Evolutionary conservation across 2,888 invertebrate species (phyloP).

Genomic region (Andrena bicolor): DNA sequence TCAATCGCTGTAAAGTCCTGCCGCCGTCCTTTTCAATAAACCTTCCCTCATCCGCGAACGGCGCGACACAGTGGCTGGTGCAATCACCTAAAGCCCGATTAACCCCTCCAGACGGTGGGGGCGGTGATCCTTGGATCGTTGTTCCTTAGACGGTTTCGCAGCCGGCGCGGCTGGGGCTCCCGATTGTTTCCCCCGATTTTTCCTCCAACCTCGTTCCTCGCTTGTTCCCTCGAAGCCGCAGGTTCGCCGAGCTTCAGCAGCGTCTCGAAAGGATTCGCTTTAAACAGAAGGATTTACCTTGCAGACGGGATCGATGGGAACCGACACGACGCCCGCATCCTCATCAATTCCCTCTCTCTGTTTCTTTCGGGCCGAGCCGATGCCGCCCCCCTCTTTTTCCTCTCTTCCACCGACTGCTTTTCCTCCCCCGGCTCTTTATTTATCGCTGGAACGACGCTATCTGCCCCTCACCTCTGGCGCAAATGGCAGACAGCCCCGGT

Average conservation of each 20-base stretch:
- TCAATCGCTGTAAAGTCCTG: conserved; percentile 47
- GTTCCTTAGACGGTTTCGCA: not conserved
- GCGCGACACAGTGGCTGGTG: conserved; percentile 48
- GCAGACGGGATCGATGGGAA: conserved; percentile 56
- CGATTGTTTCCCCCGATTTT: conserved; percentile 23
- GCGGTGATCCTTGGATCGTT: conserved; percentile 9
- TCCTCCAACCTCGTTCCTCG: not conserved
- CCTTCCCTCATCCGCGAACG: conserved; percentile 53
- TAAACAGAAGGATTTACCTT: conserved; percentile 72
- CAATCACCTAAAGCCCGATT: conserved; percentile 44
- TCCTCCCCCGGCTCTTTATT: conserved; percentile 52
- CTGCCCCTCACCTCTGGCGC: conserved; percentile 45
- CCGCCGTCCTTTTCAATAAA: conserved; percentile 59
- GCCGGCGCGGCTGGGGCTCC: not conserved
- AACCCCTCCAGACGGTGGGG: conserved; percentile 14
- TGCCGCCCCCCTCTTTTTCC: conserved; percentile 36
- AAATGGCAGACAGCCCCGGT: conserved; percentile 56
- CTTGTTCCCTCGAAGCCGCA: conserved; percentile 28
- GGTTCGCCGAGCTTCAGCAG: conserved; percentile 30
- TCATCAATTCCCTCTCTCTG: conserved; percentile 74
- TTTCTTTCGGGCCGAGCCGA: conserved; percentile 16
- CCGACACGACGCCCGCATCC: conserved; percentile 67
- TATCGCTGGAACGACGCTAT: conserved; percentile 59
- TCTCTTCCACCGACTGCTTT: not conserved
- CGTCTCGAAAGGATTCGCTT: conserved; percentile 55